A percentile compares a stretch with the other conserved stretches of the same genome.
phyloP scores from a whole-genome alignment of 2,888 invertebrate species.

The Urechis unicinctus region DNA sequence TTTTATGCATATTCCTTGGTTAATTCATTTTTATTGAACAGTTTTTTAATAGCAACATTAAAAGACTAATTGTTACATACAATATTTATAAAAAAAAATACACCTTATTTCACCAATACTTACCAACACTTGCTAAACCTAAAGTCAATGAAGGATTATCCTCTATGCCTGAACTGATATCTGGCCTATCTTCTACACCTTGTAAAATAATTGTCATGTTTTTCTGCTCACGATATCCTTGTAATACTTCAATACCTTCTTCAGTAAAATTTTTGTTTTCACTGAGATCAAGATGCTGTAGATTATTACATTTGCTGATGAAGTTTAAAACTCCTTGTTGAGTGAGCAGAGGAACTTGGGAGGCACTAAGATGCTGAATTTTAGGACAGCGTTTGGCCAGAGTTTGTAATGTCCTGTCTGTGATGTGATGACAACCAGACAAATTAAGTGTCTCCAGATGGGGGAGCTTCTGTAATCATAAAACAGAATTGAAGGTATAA shows the following conservation, averaged over 20 bases:
- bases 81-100: no score
- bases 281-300: conserved; percentile 34
- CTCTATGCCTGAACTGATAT: not conserved
- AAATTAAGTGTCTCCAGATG: conserved; percentile 31
- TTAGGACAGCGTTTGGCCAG: conserved; percentile 25
- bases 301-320: conserved; percentile 20
- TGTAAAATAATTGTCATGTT: conserved; percentile 26
- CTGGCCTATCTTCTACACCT: conserved; percentile 22
- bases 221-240: conserved; percentile 22
- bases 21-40: no score
- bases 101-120: no score
- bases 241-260: conserved; percentile 20
- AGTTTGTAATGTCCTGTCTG: conserved; percentile 27
- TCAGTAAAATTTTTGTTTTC: conserved; percentile 25
- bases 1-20: no score
- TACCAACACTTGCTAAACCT: conserved; percentile 3
- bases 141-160: not conserved
- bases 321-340: conserved; percentile 30
- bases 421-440: conserved; percentile 34
- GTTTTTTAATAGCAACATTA: no score
- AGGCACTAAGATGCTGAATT: conserved; percentile 28
- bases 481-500: not conserved
- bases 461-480: conserved; percentile 32
- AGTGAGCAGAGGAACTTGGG: conserved; percentile 26
- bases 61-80: no score